A percentile compares a stretch with the other conserved stretches of the same genome.
phyloP scores from a whole-genome alignment of 2,113 vertebrate species.

The Elanus axillaris region DNA sequence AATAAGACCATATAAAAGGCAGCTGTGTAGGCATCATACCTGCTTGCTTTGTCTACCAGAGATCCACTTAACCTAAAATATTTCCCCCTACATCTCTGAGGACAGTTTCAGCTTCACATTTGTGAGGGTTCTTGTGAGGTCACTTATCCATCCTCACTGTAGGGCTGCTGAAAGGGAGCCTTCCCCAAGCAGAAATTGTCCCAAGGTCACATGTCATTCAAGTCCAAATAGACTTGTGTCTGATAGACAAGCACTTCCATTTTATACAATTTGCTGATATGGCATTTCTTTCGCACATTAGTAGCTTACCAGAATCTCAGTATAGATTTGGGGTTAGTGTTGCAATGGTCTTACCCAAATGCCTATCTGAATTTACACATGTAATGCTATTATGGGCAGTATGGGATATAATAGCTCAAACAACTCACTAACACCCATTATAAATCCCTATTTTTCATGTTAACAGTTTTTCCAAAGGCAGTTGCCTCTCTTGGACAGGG shows the following conservation, averaged over 20 bases:
- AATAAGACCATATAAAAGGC: background rate
- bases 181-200: background rate
- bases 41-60: constrained; percentile 23
- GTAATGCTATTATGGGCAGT: background rate
- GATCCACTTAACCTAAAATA: constrained; percentile 14
- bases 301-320: background rate
- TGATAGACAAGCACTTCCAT: background rate
- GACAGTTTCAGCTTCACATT: background rate
- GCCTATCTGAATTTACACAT: background rate
- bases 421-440: background rate
- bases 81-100: background rate
- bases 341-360: background rate
- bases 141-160: background rate
- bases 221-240: background rate
- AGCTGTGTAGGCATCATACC: background rate
- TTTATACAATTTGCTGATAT: background rate
- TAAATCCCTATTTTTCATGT: background rate
- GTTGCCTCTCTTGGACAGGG: background rate
- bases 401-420: background rate
- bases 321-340: background rate
- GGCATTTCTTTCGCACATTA: background rate
- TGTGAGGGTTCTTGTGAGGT: background rate
- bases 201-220: background rate
- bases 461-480: background rate
- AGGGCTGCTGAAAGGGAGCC: background rate